phyloP scores from a whole-genome alignment of 2,113 vertebrate species.

The Hemicordylus capensis region DNA sequence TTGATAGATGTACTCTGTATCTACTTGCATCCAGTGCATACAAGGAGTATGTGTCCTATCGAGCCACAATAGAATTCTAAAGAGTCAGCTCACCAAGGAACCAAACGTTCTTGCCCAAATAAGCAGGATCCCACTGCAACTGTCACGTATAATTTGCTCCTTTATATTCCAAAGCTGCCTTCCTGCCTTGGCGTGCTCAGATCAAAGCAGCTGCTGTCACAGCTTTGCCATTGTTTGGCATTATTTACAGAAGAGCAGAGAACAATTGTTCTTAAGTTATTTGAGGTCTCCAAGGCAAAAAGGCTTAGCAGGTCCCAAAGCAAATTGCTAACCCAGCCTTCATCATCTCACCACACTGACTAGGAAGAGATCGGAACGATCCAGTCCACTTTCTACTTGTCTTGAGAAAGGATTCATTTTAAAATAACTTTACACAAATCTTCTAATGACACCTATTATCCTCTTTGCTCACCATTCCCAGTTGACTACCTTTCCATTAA shows the following conservation, averaged over 20 bases:
- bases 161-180: slow-evolving; percentile 47
- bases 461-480: not conserved
- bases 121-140: slow-evolving; percentile 13
- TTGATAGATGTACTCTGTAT: slow-evolving; percentile 25
- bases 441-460: not conserved
- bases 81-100: slow-evolving; percentile 33
- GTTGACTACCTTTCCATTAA: not conserved
- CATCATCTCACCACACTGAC: not conserved
- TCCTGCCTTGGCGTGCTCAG: not conserved
- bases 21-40: slow-evolving; percentile 36
- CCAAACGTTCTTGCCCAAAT: slow-evolving; percentile 10
- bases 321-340: slow-evolving; percentile 16
- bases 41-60: slow-evolving; percentile 22
- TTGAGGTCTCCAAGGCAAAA: slow-evolving; percentile 42
- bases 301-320: not conserved
- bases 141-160: slow-evolving; percentile 38
- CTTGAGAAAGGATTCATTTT: slow-evolving; percentile 4
- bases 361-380: not conserved
- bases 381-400: slow-evolving; percentile 1
- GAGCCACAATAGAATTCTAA: slow-evolving; percentile 28
- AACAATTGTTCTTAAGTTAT: slow-evolving; percentile 55
- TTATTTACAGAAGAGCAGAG: slow-evolving; percentile 56
- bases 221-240: slow-evolving; percentile 48
- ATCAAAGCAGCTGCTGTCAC: slow-evolving; percentile 38
- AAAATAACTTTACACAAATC: not conserved